phyloP scores from a whole-genome alignment of 2,888 invertebrate species.

The Athalia cordata region DNA sequence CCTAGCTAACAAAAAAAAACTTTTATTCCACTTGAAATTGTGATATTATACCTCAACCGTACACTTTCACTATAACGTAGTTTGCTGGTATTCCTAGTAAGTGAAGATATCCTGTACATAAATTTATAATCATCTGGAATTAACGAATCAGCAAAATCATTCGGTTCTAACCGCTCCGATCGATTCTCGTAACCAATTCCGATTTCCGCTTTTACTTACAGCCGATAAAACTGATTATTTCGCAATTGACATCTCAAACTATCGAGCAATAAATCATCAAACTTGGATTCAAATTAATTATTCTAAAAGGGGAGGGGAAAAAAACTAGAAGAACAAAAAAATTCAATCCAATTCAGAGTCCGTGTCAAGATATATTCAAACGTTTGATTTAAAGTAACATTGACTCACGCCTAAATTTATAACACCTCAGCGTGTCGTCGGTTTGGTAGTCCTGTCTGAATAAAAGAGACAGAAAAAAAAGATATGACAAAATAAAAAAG shows the following conservation, averaged over 20 bases:
- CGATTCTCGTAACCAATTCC: background rate
- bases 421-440: background rate
- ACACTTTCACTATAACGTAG: constrained; percentile 34
- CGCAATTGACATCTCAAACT: background rate
- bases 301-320: background rate
- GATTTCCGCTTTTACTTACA: constrained; percentile 17
- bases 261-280: background rate
- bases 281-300: no score
- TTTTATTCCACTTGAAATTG: constrained; percentile 4
- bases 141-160: constrained; percentile 19
- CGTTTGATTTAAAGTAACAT: background rate
- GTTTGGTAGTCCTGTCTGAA: background rate
- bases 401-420: constrained; percentile 4
- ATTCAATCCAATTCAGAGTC: background rate
- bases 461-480: background rate
- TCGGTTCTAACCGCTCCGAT: constrained; percentile 5
- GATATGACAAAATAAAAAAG: background rate
- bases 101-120: background rate
- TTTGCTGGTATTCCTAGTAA: constrained; percentile 8
- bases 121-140: constrained; percentile 19
- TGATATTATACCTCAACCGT: constrained; percentile 7
- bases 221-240: background rate
- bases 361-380: constrained; percentile 1
- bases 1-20: background rate
- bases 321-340: background rate